Evolutionary conservation across 1,140 invertebrate species (phyloP).

Genomic region (Cherax destructor): DNA sequence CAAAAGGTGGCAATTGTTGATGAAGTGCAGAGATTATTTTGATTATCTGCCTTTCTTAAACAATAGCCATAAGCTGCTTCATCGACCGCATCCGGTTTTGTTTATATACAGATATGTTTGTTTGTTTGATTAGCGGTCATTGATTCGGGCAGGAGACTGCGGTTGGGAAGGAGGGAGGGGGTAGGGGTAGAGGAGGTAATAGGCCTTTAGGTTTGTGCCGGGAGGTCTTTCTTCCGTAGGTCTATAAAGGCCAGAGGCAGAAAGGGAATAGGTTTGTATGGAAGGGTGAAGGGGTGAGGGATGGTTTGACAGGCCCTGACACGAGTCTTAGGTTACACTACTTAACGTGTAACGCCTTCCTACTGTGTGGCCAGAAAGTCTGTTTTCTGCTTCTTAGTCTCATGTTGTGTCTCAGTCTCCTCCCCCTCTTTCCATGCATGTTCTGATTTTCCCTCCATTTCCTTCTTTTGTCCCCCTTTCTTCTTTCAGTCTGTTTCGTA

Average conservation of each 20-base stretch:
- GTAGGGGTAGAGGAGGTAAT: background rate
- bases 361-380: background rate
- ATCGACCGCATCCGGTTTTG: background rate
- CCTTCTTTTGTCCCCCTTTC: too few species aligned
- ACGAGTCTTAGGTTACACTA: background rate
- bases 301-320: slow-evolving; percentile 6
- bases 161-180: background rate
- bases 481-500: too few species aligned
- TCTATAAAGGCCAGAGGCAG: background rate
- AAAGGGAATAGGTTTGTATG: background rate
- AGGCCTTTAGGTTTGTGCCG: slow-evolving; percentile 4
- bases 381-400: background rate
- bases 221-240: slow-evolving; percentile 14
- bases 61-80: background rate
- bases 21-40: background rate
- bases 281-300: background rate
- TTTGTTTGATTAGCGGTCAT: slow-evolving; percentile 10
- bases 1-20: slow-evolving; percentile 4
- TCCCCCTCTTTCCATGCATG: background rate
- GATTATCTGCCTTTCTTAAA: background rate
- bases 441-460: too few species aligned
- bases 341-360: background rate
- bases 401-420: background rate
- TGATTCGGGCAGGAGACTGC: background rate
- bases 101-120: background rate